These are phyloP conservation scores for Bufotes viridis DNA, from an alignment of 2,797 vertebrate genomes.

Conservation along the genomic window DNA sequence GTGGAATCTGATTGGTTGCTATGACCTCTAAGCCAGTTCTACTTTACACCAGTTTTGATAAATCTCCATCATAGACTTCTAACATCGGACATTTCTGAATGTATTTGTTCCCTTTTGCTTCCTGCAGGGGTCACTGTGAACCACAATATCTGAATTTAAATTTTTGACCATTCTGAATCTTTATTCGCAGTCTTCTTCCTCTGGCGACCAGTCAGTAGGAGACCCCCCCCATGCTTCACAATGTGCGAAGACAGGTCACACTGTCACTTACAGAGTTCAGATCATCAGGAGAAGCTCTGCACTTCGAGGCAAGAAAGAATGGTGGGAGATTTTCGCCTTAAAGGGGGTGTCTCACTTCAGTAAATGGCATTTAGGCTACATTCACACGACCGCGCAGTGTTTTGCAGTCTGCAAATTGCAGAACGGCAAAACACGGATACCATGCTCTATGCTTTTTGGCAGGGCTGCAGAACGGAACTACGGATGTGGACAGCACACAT, in stretches of 20 bases:
- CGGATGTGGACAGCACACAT: too few species aligned
- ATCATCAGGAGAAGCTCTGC: too few species aligned
- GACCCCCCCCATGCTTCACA: background rate
- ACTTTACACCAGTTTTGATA: too few species aligned
- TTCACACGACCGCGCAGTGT: too few species aligned
- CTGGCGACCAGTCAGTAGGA: background rate
- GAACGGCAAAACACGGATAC: too few species aligned
- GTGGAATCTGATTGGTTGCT: too few species aligned
- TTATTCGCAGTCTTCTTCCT: background rate
- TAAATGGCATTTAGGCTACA: too few species aligned
- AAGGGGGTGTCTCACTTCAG: too few species aligned
- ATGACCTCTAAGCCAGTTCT: too few species aligned
- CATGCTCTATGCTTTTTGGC: too few species aligned
- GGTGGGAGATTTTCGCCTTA: background rate
- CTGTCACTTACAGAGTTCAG: background rate
- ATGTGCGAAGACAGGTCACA: background rate
- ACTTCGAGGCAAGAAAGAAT: background rate
- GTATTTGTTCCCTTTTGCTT: background rate
- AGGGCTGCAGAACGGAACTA: too few species aligned
- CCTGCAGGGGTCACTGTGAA: slow-evolving; percentile 25
- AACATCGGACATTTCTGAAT: background rate
- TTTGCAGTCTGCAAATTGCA: too few species aligned
- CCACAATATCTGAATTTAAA: background rate
- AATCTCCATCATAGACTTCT: background rate
- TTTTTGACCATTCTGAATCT: background rate